A percentile compares a stretch with the other conserved stretches of the same genome.
phyloP scores from a whole-genome alignment of 1,140 invertebrate genomes.

The Anoplophora glabripennis region DNA sequence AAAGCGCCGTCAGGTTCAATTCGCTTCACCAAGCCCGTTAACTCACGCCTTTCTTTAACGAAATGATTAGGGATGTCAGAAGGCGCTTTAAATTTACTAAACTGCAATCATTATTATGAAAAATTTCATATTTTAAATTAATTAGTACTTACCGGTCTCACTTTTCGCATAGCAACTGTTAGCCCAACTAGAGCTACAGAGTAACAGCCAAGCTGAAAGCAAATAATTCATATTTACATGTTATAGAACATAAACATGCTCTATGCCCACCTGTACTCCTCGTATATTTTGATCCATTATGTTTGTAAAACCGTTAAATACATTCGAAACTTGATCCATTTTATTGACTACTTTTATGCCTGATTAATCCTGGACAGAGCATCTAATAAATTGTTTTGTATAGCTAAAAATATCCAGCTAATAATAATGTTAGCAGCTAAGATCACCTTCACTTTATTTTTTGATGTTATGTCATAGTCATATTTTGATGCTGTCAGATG shows the following conservation, averaged over 20 bases:
- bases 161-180: constrained; percentile 51
- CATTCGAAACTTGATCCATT: constrained; percentile 30
- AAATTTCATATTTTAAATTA: constrained; percentile 21
- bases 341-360: not conserved
- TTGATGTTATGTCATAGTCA: too few relatives aligned
- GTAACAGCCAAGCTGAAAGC: constrained; percentile 52
- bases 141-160: constrained; percentile 52
- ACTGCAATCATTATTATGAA: constrained; percentile 42
- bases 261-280: constrained; percentile 48
- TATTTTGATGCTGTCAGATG: too few relatives aligned
- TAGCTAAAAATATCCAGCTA: too few relatives aligned
- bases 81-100: constrained; percentile 53
- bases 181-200: constrained; percentile 53
- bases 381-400: too few relatives aligned
- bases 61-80: constrained; percentile 52
- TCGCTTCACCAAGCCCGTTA: constrained; percentile 49
- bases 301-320: constrained; percentile 43
- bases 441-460: too few relatives aligned
- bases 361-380: too few relatives aligned
- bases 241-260: constrained; percentile 13
- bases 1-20: constrained; percentile 52
- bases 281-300: constrained; percentile 50
- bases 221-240: constrained; percentile 18
- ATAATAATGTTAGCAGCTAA: too few relatives aligned
- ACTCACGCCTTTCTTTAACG: constrained; percentile 47